phyloP scores from a whole-genome alignment of 1,140 invertebrate genomes.

The Drosophila sechellia region DNA sequence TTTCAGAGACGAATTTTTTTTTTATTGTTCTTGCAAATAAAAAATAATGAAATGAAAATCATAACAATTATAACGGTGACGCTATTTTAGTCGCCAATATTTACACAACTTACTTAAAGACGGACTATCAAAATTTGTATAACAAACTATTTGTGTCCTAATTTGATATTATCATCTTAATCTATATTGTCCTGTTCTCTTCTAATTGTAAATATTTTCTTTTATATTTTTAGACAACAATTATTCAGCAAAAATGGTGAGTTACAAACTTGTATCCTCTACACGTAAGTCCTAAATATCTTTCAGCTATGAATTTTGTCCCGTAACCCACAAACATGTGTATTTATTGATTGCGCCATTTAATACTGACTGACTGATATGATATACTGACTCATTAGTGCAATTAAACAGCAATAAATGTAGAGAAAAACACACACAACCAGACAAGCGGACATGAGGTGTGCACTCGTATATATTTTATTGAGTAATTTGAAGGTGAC shows the following conservation, averaged over 20 bases:
- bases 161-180: neutral
- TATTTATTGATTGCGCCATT: constrained; percentile 65
- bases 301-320: constrained; percentile 32
- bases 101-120: no score
- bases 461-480: constrained; percentile 74
- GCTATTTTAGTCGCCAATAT: no score
- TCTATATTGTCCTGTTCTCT: no score
- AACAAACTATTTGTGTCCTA: no score
- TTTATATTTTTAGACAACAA: neutral
- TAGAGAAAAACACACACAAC: constrained; percentile 7
- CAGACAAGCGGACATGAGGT: constrained; percentile 30
- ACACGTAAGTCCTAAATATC: constrained; percentile 25
- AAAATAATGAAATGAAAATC: no score
- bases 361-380: no score
- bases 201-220: neutral
- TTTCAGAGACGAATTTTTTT: no score
- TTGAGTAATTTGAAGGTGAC: constrained; percentile 63
- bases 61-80: no score
- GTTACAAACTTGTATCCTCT: neutral
- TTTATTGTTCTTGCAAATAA: no score
- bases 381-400: no score
- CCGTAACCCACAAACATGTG: constrained; percentile 47
- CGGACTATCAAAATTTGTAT: no score
- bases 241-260: neutral
- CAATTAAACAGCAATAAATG: constrained; percentile 77